phyloP scores from a whole-genome alignment of 2,888 invertebrate species.

The Parochlus steinenii region DNA sequence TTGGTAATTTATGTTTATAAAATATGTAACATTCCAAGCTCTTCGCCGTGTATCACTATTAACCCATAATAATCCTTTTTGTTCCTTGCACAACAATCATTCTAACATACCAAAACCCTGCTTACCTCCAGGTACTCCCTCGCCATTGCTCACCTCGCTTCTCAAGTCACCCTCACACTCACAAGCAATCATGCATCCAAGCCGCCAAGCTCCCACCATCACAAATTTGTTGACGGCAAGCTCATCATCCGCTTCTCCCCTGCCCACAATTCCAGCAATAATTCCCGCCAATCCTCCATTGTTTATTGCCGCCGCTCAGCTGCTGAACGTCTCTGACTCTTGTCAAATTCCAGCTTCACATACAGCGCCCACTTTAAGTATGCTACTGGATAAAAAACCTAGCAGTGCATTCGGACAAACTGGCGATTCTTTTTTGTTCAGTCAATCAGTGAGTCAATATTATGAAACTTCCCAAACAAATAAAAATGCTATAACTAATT shows the following conservation, averaged over 20 bases:
- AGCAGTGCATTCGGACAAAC: slow-evolving; percentile 1
- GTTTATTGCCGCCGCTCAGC: slow-evolving; percentile 7
- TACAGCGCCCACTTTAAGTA: slow-evolving; percentile 57
- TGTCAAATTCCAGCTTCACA: slow-evolving; percentile 31
- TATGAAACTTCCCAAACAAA: not conserved
- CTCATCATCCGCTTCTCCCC: slow-evolving; percentile 12
- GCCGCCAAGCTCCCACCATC: slow-evolving; percentile 25
- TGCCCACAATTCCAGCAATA: slow-evolving; percentile 5
- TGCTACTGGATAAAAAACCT: slow-evolving; percentile 42
- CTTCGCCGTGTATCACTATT: too few relatives aligned
- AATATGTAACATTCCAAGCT: too few relatives aligned
- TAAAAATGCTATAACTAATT: slow-evolving; percentile 12
- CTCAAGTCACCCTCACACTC: slow-evolving; percentile 51
- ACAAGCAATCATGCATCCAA: slow-evolving; percentile 17
- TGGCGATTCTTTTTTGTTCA: not conserved
- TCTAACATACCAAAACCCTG: slow-evolving; percentile 15
- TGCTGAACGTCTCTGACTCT: slow-evolving; percentile 5
- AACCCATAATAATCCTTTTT: too few relatives aligned
- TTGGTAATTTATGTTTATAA: too few relatives aligned
- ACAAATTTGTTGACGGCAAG: slow-evolving; percentile 27
- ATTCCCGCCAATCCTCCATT: slow-evolving; percentile 12
- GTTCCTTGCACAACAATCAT: too few relatives aligned
- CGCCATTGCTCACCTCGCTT: slow-evolving; percentile 66
- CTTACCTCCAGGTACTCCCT: slow-evolving; percentile 35
- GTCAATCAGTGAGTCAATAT: not conserved